Evolutionary conservation across 2,113 vertebrate genomes (phyloP).

Genomic region (Grammomys surdaster): DNA sequence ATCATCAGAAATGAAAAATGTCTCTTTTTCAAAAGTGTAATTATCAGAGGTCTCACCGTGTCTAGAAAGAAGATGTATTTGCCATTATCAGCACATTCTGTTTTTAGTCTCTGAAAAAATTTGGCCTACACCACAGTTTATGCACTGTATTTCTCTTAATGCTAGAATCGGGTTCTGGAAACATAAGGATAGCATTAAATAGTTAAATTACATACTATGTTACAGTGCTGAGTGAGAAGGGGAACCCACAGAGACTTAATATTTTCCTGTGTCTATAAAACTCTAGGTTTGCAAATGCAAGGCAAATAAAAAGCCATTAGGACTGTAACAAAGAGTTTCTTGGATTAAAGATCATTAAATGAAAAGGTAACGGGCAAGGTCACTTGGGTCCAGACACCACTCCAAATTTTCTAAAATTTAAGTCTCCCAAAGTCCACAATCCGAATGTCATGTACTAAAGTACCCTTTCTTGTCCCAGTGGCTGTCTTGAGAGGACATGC

Average conservation of each 20-base stretch:
- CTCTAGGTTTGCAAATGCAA: conserved; percentile 82
- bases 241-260: conserved; percentile 78
- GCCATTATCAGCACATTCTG: conserved; percentile 57
- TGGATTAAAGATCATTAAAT: conserved; percentile 76
- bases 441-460: neutral
- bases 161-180: conserved; percentile 31
- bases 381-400: neutral
- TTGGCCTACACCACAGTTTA: conserved; percentile 62
- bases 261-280: conserved; percentile 82
- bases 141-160: conserved; percentile 40
- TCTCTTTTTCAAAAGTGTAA: conserved; percentile 75
- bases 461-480: neutral
- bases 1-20: conserved; percentile 68
- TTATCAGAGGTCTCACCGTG: conserved; percentile 66
- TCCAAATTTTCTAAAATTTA: conserved; percentile 6
- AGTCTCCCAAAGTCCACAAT: neutral
- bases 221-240: conserved; percentile 81
- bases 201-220: conserved; percentile 65
- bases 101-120: conserved; percentile 65
- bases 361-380: neutral
- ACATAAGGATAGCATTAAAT: neutral
- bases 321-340: conserved; percentile 61
- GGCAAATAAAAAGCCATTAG: conserved; percentile 81
- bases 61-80: conserved; percentile 62
- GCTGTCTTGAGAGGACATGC: neutral